Evolutionary conservation across 2,113 vertebrate species (phyloP).

Genomic region (Anas platyrhynchos): DNA sequence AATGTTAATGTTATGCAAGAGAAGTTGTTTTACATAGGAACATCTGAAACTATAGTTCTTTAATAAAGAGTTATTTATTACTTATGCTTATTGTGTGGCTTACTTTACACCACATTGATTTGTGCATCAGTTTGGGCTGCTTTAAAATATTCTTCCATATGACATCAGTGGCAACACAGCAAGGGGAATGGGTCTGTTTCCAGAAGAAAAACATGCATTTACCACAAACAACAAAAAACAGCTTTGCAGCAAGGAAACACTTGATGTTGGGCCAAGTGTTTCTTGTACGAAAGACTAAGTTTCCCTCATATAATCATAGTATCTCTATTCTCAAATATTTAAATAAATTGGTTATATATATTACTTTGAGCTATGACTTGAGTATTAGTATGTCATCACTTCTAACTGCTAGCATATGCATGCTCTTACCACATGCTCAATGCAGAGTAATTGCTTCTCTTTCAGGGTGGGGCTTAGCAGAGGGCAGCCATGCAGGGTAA

Average conservation of each 20-base stretch:
- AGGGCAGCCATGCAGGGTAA: rapidly evolving
- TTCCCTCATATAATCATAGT: too few species aligned
- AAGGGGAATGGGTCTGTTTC: background rate
- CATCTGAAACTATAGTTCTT: background rate
- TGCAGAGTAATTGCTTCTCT: background rate
- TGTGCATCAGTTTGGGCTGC: background rate
- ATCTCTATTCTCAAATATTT: background rate
- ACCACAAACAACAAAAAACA: background rate
- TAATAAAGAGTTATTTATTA: constrained; percentile 59
- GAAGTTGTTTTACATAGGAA: background rate
- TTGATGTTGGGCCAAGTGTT: too few species aligned
- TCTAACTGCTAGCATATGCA: rapidly evolving
- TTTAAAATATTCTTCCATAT: rapidly evolving
- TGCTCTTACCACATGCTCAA: too few species aligned
- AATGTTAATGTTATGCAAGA: background rate
- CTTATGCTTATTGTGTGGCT: background rate
- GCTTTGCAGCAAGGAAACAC: background rate
- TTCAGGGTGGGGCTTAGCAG: rapidly evolving
- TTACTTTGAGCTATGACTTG: background rate
- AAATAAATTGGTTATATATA: background rate
- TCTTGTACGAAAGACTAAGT: too few species aligned
- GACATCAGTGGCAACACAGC: rapidly evolving
- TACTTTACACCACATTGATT: rapidly evolving
- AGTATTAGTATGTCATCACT: rapidly evolving
- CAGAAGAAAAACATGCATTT: background rate